Base-by-base conservation (phyloP, 2,113 vertebrate genomes). In the Echinops telfairi region DNA sequence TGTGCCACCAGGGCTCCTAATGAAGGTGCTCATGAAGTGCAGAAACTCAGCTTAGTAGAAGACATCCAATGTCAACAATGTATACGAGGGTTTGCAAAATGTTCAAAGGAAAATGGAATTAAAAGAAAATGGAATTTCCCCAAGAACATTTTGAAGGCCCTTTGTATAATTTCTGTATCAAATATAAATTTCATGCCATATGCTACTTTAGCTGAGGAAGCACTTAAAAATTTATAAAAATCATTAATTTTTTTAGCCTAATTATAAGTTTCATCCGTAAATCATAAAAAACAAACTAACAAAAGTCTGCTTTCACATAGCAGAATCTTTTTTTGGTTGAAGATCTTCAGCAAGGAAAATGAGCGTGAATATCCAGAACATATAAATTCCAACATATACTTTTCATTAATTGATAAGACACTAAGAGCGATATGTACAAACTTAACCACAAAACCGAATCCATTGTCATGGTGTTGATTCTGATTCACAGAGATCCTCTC, bases 291-390 rank as follows among this genome's bases (percentile, higher is more conserved):
- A 66, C 2, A 82, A 3, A 53, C 47, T 53, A 53, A 53, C 47
- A 53, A 53, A 53, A 53, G 10, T 53, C 31, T 57, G 10, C 66
- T 81, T 71, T 86, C 19, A 83, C 9, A 53, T 31, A 19, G 3
- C 79, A 62, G 58, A 87, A 83, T 90, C 22, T 9, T 20, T 66
- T 64, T 83, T 3, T 40, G 53, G 75, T 29, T 68, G 57, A 47
- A 91, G 53, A 71, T 60, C 75, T 90, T 76, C 68, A 92, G 84
- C 64, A 75, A 84, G 33, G 22, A 60, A 90, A 89, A 85, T n/a
- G 22, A 79, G 20, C n/a, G 7, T 95, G 78, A 96, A 70, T 57
- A 83, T 60, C 8, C 58, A 85, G 82, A 87, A 53, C 5, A 62
- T 36, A 93, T 78, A 71, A 89, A 82, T 58, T 77, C 29, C 77